phyloP scores from a whole-genome alignment of 2,888 invertebrate species.

The Prosopocoilus inquinatus region DNA sequence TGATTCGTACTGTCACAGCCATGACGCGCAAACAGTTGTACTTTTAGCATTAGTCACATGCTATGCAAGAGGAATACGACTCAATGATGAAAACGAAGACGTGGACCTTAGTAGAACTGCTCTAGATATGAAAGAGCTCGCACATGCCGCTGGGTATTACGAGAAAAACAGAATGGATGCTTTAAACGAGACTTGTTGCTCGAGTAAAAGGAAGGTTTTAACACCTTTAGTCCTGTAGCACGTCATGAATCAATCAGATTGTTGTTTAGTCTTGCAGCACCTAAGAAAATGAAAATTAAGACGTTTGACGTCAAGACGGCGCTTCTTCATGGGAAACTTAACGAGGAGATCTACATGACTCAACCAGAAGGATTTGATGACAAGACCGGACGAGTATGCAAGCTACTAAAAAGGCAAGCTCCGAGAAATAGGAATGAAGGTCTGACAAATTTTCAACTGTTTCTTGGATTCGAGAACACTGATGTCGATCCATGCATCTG shows the following conservation, averaged over 20 bases:
- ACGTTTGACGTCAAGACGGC: conserved; percentile 25
- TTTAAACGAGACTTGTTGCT: conserved; percentile 32
- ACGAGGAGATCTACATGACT: conserved; percentile 5
- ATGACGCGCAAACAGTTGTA: too few species aligned
- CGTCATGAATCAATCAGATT: conserved; percentile 29
- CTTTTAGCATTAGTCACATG: too few species aligned
- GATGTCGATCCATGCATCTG: conserved; percentile 34
- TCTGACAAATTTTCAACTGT: conserved; percentile 24
- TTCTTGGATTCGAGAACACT: conserved; percentile 21
- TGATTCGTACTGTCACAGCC: too few species aligned
- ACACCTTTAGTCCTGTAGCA: conserved; percentile 37
- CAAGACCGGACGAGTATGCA: background rate
- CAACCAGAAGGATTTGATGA: conserved; percentile 8
- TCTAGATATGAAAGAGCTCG: too few species aligned
- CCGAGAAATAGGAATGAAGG: too few species aligned
- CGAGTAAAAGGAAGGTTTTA: conserved; percentile 31
- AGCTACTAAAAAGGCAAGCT: too few species aligned
- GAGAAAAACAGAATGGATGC: conserved; percentile 28
- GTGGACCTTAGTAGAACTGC: too few species aligned
- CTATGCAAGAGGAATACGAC: too few species aligned
- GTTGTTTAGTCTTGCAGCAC: conserved; percentile 29
- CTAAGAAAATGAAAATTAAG: conserved; percentile 19
- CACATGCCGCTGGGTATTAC: conserved; percentile 31
- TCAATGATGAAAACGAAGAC: too few species aligned
- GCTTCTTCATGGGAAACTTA: conserved; percentile 13